Percentiles rank a stretch among this genome's conserved stretches.
phyloP scores from a whole-genome alignment of 2,113 vertebrate genomes.

The Numenius arquata region DNA sequence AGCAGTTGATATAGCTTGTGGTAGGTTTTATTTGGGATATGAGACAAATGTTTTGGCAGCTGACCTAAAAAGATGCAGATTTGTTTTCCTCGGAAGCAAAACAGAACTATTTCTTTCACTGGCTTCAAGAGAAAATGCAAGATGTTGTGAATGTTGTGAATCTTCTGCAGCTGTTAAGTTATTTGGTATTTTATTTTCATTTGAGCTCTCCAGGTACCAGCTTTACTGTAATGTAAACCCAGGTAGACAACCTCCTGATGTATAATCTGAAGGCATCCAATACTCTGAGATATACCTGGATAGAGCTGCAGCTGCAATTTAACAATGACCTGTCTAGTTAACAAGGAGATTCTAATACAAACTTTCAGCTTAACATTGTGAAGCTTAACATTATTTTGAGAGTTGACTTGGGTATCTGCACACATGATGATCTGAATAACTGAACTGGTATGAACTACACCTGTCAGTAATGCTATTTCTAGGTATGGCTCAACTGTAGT shows the following conservation, averaged over 20 bases:
- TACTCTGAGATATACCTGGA: not conserved
- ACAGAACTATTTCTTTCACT: not conserved
- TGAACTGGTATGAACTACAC: not conserved
- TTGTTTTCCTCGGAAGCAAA: not conserved
- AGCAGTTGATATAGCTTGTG: not conserved
- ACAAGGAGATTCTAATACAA: not conserved
- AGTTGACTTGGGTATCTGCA: not conserved
- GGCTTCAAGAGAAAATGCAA: not conserved
- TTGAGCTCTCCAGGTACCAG: not conserved
- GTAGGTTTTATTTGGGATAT: slow-evolving; percentile 10
- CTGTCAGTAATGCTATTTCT: not conserved
- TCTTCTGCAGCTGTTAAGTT: not conserved
- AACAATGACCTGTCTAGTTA: not conserved
- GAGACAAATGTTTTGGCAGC: not conserved
- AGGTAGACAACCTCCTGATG: not conserved
- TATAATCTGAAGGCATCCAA: not conserved
- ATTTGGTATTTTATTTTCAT: not conserved
- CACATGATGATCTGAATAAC: not conserved
- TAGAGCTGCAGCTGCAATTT: not conserved
- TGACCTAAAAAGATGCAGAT: not conserved
- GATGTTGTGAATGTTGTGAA: not conserved
- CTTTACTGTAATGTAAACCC: not conserved
- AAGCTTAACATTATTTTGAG: not conserved
- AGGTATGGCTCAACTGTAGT: not conserved
- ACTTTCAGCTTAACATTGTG: not conserved